Base-by-base conservation (phyloP, 2,888 invertebrate species). In the Tineola bisselliella region DNA sequence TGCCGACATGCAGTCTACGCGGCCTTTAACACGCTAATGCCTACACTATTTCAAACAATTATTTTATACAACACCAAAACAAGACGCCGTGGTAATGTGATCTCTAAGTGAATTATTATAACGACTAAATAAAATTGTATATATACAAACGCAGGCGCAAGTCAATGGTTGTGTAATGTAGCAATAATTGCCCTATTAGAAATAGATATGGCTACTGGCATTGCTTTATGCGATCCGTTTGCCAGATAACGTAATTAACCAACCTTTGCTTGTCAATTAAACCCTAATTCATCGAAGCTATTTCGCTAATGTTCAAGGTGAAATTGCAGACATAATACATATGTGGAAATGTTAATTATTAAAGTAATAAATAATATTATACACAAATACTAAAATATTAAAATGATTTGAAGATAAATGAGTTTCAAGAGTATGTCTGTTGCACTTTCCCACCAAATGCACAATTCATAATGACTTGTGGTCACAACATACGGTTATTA, bases 401-500 rank as follows among this genome's bases (percentile, higher is more conserved):
- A 38, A 38, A 38, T 38, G n/a, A n/a, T n/a, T 38, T 12, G 2
- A 38, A 38, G 10, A 38, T 6, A 38, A 10, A 8, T 17, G 15
- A 13, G 3, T 48, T 17, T 5, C 17, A 2, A 15, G 48, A 48
- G 15, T 15, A 15, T 48, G 48, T 48, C 48, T 48, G 17, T 10
- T 48, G 48, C 13, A 17, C 17, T 17, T 48, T 48, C 48, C 48
- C 44, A 30, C 25, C 44, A 12, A 44, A 25, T 48, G 48, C 48
- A 48, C 10, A n/a, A 48, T 48, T 48, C 33, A 38, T 44, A 61
- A 61, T 61, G 61, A 44, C 33, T 43, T 61, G 61, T 57, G 57
- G 61, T 61, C 61, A 58, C 61, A 57, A 18, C 56, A 57, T 43
- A 61, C 18, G 13, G 44, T 12, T 57, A 61, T 61, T 58, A 61